A percentile compares a stretch with the other conserved stretches of the same genome.
phyloP scores from a whole-genome alignment of 2,113 vertebrate species.

The Deroptyus accipitrinus region DNA sequence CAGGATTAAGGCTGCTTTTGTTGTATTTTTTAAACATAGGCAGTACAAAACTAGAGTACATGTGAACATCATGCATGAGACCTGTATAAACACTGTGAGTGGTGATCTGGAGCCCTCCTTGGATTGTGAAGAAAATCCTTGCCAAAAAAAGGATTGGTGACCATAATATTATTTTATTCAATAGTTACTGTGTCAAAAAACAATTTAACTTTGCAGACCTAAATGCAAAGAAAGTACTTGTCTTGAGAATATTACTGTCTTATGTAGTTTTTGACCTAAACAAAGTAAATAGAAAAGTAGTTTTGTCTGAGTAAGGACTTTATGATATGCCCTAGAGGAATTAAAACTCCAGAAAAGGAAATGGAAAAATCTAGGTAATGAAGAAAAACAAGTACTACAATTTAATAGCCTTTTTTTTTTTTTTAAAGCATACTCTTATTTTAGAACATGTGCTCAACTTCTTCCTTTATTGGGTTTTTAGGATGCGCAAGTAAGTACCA shows the following conservation, averaged over 20 bases:
- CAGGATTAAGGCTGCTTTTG: background rate
- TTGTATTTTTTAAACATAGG: background rate
- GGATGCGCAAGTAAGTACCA: background rate
- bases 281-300: background rate
- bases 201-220: background rate
- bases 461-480: background rate
- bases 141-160: background rate
- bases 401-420: background rate
- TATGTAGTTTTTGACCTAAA: conserved; percentile 18
- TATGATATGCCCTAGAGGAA: background rate
- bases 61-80: background rate
- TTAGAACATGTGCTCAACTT: background rate
- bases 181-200: background rate
- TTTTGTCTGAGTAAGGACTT: conserved; percentile 30
- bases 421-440: background rate
- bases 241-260: background rate
- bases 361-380: conserved; percentile 23
- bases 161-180: conserved; percentile 14
- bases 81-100: background rate
- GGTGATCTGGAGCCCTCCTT: background rate
- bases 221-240: conserved; percentile 3
- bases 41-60: background rate
- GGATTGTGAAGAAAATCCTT: conserved; percentile 4
- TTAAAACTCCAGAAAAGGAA: conserved; percentile 18
- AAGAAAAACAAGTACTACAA: background rate